Percentiles rank a stretch among this genome's conserved stretches.
phyloP scores from a whole-genome alignment of 2,113 vertebrate species.

The Delphinapterus leucas region DNA sequence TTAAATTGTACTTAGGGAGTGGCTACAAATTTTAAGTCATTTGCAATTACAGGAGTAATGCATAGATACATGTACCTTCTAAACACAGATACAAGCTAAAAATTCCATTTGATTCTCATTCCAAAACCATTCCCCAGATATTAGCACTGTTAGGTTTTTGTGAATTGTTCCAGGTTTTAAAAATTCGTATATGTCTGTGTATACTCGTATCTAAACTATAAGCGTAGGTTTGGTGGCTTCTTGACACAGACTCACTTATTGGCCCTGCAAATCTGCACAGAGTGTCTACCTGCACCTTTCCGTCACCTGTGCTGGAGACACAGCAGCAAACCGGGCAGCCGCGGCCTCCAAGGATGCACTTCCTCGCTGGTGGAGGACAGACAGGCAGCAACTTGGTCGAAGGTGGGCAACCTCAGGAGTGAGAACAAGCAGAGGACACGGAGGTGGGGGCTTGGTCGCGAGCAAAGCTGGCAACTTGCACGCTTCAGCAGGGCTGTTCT shows the following conservation, averaged over 20 bases:
- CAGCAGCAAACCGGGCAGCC: accelerated
- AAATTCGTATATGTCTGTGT: background rate
- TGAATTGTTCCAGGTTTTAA: background rate
- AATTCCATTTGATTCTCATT: background rate
- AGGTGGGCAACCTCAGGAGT: accelerated
- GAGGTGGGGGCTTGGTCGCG: accelerated
- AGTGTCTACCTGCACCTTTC: accelerated
- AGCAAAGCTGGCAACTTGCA: background rate
- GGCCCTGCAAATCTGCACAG: accelerated
- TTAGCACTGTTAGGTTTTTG: background rate
- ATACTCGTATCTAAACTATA: background rate
- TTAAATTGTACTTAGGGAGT: background rate
- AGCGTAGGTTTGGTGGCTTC: background rate
- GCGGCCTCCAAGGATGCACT: accelerated
- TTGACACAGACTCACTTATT: background rate
- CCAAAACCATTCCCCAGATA: background rate
- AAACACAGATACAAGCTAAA: background rate
- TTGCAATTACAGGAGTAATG: background rate
- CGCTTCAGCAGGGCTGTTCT: accelerated
- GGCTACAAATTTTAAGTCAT: background rate
- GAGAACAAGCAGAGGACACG: accelerated
- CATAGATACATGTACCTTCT: background rate
- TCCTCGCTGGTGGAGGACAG: background rate
- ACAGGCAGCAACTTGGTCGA: accelerated
- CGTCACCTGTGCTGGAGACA: background rate